Evolutionary conservation across 1,140 invertebrate genomes (phyloP), one percentile per base, ranked within the genome.

Genomic region (Dendroctonus valens): DNA sequence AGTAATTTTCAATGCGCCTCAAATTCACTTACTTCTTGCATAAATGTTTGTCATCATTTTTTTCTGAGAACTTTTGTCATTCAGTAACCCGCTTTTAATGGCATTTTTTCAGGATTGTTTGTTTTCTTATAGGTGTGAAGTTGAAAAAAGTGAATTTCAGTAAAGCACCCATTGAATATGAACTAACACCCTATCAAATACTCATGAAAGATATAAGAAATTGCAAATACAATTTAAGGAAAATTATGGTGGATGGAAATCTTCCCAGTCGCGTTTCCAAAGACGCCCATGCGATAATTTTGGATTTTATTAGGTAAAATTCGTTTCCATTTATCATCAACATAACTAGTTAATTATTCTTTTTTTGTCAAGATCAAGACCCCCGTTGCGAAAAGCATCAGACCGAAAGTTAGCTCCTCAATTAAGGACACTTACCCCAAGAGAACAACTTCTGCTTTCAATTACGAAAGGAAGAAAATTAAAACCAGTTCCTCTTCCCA

Each of bases 181-280:
- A 97, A 79, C 79, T 97, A 67, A 98, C 96, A n/a, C 96, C 96
- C 6, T 97, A 97, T 78, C 96, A 98, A 82, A 96, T 96, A 74
- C 83, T 98, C 9, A 95, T 98, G 90, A 93, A 98, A 74, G 96
- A 98, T 76, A 98, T 98, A 70, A 82, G 94, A 70, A 89, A 91
- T 37, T 87, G 91, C 72, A 85, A 91, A 72, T 97, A 94, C 81
- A 92, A 90, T 73, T 80, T 91, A 59, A 85, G 86, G 72, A 91
- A 92, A 80, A 89, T 88, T 65, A 87, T 87, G 86, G 84, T 93
- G 0, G 90, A 94, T 78, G 91, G 91, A 41, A 86, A 89, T 78
- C 88, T 94, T 76, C 91, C 92, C 50, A 88, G 84, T 26, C 83
- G 90, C 77, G 87, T 94, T 37, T 94, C 92, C 77, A 96, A 96